Evolutionary conservation across 2,797 vertebrate species (phyloP), one percentile per base, ranked within the genome.

Genomic region (Glossophaga mutica): DNA sequence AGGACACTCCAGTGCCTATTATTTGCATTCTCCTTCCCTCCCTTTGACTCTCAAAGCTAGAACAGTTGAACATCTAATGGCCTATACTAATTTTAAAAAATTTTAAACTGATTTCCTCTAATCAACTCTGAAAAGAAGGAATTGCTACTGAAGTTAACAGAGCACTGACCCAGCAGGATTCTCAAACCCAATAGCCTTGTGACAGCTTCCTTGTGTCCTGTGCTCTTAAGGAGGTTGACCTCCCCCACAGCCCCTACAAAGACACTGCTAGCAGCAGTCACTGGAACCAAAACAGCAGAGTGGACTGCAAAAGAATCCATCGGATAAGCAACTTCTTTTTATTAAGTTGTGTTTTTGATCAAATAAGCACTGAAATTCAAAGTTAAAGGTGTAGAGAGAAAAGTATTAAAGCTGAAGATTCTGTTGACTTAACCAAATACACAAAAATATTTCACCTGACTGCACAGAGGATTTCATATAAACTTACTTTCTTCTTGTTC

Each of bases 361-460:
- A 84, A 57, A 59, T 32, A 82, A 92, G 29, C 46, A 92, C 73
- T 21, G 29, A 92, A 94, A 91, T 65, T 46, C 67, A 76, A 88
- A 82, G 37, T 44, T 78, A 79, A 85, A 86, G 29, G 16, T n/a
- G 1, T 9, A 46, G 77, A 52, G n/a, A 39, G 3, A 18, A 46
- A 76, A 68, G 26, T 18, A 8, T 5, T 87, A 44, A 62, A 70
- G 29, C 32, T 81, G 39, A 85, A 11, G 24, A 77, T 67, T 52
- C 77, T 79, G 87, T 86, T 62, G 91, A 88, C 55, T 74, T 88
- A 59, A 48, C 5, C 84, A 34, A 97, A 95, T 5, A 94, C 0
- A 1, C 37, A 83, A 68, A 97, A 97, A 93, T 79, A 81, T 52
- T 65, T 87, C 74, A 84, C 18, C 79, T 94, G 81, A 90, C 62